Evolutionary conservation across 2,797 vertebrate species (phyloP).

Genomic region (Melanotaenia trifasciata): DNA sequence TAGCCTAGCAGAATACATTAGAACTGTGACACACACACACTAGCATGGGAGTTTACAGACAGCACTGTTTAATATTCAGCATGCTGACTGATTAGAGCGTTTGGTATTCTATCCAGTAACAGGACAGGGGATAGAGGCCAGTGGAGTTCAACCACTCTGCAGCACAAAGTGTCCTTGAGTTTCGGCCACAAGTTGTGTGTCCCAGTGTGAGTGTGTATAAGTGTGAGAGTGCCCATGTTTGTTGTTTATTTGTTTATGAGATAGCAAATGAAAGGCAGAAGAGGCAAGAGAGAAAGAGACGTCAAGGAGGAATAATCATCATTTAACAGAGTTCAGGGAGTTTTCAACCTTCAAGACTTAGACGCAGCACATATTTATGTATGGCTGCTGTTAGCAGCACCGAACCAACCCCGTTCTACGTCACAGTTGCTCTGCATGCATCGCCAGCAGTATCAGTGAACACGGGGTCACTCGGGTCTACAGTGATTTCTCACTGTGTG

Average conservation of each 20-base stretch:
- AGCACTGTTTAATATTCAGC: constrained; percentile 74
- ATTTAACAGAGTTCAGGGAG: constrained; percentile 35
- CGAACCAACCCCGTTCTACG: constrained; percentile 18
- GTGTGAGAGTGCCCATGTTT: neutral
- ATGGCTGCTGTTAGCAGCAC: constrained; percentile 9
- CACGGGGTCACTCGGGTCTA: constrained; percentile 63
- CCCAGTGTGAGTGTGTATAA: constrained; percentile 7
- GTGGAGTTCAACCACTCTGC: constrained; percentile 61
- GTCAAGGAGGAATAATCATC: constrained; percentile 42
- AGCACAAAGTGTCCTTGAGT: constrained; percentile 69
- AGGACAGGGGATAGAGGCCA: constrained; percentile 59
- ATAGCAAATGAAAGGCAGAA: constrained; percentile 15
- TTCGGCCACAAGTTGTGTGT: constrained; percentile 26
- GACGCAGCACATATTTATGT: constrained; percentile 12
- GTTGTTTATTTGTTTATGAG: constrained; percentile 28
- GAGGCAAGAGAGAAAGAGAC: constrained; percentile 24
- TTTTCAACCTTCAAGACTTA: constrained; percentile 18
- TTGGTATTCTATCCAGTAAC: constrained; percentile 72
- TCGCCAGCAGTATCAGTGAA: constrained; percentile 61
- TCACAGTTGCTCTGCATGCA: constrained; percentile 47
- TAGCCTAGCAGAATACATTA: constrained; percentile 62
- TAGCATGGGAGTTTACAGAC: constrained; percentile 39
- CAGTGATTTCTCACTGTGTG: constrained; percentile 73
- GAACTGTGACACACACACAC: constrained; percentile 35
- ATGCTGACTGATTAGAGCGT: constrained; percentile 62